Conservation (phyloP, 2,888 invertebrate genomes). For the Rhopalosiphum nymphaeae region DNA sequence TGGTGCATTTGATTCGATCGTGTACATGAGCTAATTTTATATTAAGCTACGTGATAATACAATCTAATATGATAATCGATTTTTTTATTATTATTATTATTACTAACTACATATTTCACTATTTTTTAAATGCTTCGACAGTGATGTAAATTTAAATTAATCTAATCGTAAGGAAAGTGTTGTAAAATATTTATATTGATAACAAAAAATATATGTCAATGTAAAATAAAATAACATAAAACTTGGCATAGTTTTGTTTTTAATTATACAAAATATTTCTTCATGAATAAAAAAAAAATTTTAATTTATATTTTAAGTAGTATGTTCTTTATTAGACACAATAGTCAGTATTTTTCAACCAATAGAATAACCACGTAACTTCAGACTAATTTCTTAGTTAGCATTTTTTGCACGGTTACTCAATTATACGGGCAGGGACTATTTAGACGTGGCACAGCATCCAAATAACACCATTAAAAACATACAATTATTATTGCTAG, state of each 20-base stretch:
- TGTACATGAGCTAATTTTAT: background rate
- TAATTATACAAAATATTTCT: background rate
- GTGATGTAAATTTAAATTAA: background rate
- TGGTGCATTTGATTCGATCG: background rate
- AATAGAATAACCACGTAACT: slow-evolving; percentile 15
- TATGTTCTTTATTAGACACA: background rate
- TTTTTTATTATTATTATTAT: background rate
- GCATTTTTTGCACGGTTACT: slow-evolving; percentile 56
- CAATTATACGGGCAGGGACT: slow-evolving; percentile 26
- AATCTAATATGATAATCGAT: background rate
- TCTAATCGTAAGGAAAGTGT: background rate
- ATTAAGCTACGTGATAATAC: background rate
- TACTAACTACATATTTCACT: background rate
- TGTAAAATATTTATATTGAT: background rate
- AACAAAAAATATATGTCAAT: background rate
- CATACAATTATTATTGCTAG: slow-evolving; percentile 19
- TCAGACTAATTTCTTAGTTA: slow-evolving; percentile 7
- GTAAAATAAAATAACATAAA: background rate
- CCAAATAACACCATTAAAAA: slow-evolving; percentile 57
- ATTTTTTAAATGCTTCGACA: background rate
- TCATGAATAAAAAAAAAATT: background rate
- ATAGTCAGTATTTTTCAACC: slow-evolving; percentile 17
- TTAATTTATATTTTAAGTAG: background rate
- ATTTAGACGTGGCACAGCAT: slow-evolving; percentile 40
- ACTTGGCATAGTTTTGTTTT: background rate